These are phyloP conservation scores for Drosophila yakuba DNA, from an alignment of 1,140 invertebrate species.

Conservation along the genomic window DNA sequence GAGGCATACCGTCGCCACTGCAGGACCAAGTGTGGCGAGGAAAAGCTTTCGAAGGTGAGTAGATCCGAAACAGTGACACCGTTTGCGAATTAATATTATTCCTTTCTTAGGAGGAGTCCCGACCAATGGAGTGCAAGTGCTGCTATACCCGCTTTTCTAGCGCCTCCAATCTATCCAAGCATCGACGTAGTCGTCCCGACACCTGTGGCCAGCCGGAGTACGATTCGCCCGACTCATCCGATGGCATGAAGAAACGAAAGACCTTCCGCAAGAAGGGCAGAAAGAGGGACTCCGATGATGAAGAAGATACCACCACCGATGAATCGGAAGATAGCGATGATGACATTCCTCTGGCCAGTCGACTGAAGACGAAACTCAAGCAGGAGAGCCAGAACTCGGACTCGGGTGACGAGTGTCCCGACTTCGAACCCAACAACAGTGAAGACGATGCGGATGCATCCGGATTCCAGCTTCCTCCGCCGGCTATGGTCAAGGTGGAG, in stretches of 20 bases:
- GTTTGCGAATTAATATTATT: neutral
- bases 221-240: conserved; percentile 28
- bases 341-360: conserved; percentile 64
- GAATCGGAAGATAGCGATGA: conserved; percentile 54
- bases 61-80: accelerated
- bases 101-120: conserved; percentile 35
- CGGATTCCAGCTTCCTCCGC: conserved; percentile 58
- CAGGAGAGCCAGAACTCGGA: conserved; percentile 65
- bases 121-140: conserved; percentile 84
- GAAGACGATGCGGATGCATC: conserved; percentile 54
- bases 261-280: conserved; percentile 36
- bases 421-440: conserved; percentile 69
- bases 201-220: conserved; percentile 82
- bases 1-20: conserved; percentile 74
- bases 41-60: conserved; percentile 32
- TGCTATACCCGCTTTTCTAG: conserved; percentile 85
- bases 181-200: conserved; percentile 82
- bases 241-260: conserved; percentile 20
- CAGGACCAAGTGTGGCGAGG: conserved; percentile 80
- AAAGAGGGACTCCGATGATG: conserved; percentile 19
- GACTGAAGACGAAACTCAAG: conserved; percentile 64
- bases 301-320: conserved; percentile 12
- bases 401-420: conserved; percentile 72
- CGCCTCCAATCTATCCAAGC: conserved; percentile 84
- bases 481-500: conserved; percentile 66